phyloP scores from a whole-genome alignment of 1,140 invertebrate species.

The Pseudomyrmex gracilis region DNA sequence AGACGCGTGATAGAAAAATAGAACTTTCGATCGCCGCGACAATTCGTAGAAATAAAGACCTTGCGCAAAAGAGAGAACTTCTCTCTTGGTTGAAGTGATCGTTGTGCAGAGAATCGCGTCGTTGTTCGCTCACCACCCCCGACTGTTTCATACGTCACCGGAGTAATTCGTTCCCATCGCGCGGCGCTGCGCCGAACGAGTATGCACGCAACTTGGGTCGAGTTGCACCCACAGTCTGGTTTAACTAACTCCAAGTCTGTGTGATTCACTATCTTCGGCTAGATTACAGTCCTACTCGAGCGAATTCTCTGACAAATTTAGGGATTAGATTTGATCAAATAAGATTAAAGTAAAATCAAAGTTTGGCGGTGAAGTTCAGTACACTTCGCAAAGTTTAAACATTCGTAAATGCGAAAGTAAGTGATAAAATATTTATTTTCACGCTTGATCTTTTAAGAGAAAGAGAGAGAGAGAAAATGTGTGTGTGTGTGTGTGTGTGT shows the following conservation, averaged over 20 bases:
- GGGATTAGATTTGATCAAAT: conserved; percentile 25
- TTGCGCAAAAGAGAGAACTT: not conserved
- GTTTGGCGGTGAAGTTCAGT: not conserved
- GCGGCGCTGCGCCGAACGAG: conserved; percentile 1
- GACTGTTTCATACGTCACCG: not conserved
- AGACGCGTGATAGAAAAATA: conserved; percentile 56
- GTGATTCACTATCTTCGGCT: not conserved
- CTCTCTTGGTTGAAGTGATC: not conserved
- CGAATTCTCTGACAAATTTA: conserved; percentile 46
- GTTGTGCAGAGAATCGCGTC: conserved; percentile 14
- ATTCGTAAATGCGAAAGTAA: not conserved
- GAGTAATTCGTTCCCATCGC: conserved; percentile 11
- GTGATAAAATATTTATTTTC: not conserved
- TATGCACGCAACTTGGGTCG: conserved; percentile 14
- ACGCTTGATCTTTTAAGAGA: too few species aligned
- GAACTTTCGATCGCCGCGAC: conserved; percentile 18
- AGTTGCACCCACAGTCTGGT: conserved; percentile 45
- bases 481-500: too few species aligned
- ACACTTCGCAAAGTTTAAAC: not conserved
- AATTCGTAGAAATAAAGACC: not conserved
- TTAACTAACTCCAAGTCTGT: conserved; percentile 18
- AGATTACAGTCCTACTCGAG: conserved; percentile 14
- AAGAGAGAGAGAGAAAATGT: too few species aligned
- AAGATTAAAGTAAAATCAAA: conserved; percentile 1
- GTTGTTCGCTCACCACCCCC: conserved; percentile 9